Evolutionary conservation across 1,140 invertebrate species (phyloP).

Genomic region (Drosophila mojavensis): DNA sequence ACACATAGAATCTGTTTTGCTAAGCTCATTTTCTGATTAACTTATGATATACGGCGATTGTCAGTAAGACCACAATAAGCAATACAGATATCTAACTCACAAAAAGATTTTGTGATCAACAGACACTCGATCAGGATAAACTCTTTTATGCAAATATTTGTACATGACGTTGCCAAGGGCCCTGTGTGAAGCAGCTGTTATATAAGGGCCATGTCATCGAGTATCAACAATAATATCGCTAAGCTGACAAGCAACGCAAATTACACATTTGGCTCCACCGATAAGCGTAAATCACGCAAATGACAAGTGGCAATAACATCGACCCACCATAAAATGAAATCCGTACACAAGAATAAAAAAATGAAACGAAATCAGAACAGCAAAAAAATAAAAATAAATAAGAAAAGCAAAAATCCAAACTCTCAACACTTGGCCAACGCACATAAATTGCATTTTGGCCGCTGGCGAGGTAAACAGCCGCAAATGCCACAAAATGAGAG

Average conservation of each 20-base stretch:
- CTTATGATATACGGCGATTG: too few relatives aligned
- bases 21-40: too few relatives aligned
- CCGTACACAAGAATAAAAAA: constrained; percentile 35
- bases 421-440: constrained; percentile 46
- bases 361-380: constrained; percentile 10
- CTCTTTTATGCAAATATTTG: not conserved
- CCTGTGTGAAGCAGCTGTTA: not conserved
- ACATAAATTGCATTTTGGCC: constrained; percentile 81
- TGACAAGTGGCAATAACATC: constrained; percentile 75
- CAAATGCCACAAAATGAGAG: constrained; percentile 65
- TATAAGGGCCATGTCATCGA: constrained; percentile 1
- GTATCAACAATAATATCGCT: constrained; percentile 15
- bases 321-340: constrained; percentile 55
- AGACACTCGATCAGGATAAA: too few relatives aligned
- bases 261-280: constrained; percentile 67
- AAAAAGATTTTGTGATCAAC: too few relatives aligned
- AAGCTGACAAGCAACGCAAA: constrained; percentile 53
- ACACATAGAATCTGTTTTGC: too few relatives aligned
- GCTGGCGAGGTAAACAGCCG: constrained; percentile 77
- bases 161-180: not conserved
- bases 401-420: constrained; percentile 28
- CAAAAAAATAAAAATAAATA: constrained; percentile 17
- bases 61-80: too few relatives aligned
- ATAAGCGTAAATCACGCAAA: constrained; percentile 80
- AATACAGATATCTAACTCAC: too few relatives aligned